Conservation (phyloP, 2,113 vertebrate species). For the Tretioscincus oriximinensis region DNA sequence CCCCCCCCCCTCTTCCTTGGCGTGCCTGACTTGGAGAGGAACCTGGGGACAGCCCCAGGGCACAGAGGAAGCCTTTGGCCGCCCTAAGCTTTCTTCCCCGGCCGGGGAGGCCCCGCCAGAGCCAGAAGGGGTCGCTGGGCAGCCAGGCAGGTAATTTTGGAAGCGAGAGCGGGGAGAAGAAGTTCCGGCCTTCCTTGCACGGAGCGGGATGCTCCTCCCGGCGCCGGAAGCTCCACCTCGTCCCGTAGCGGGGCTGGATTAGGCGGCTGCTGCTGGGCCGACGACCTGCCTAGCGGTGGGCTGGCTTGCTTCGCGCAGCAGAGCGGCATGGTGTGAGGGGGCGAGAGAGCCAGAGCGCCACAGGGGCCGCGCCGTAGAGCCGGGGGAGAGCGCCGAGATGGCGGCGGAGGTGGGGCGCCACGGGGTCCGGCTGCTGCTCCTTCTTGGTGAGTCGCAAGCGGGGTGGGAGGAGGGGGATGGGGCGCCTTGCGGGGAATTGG, state of each 20-base stretch:
- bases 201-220: slow-evolving; percentile 13
- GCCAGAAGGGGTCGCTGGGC: neutral
- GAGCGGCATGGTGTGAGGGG: slow-evolving; percentile 34
- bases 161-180: neutral
- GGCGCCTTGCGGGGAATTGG: neutral
- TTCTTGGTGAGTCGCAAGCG: slow-evolving; percentile 45
- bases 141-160: neutral
- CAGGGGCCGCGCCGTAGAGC: neutral
- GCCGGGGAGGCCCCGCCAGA: neutral
- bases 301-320: neutral
- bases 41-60: neutral
- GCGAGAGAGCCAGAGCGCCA: slow-evolving; percentile 37
- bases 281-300: neutral
- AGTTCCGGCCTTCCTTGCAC: neutral
- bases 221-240: slow-evolving; percentile 32
- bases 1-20: too few relatives aligned
- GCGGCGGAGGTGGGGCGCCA: slow-evolving; percentile 42
- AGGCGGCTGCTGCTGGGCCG: neutral
- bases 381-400: slow-evolving; percentile 33
- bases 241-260: slow-evolving; percentile 32
- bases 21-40: too few relatives aligned
- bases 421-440: slow-evolving; percentile 30
- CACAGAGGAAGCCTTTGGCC: too few relatives aligned
- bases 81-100: neutral
- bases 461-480: neutral